Percentiles rank a stretch among this genome's conserved stretches.
Conservation (phyloP, 1,140 invertebrate genomes). For the Orius insidiosus region DNA sequence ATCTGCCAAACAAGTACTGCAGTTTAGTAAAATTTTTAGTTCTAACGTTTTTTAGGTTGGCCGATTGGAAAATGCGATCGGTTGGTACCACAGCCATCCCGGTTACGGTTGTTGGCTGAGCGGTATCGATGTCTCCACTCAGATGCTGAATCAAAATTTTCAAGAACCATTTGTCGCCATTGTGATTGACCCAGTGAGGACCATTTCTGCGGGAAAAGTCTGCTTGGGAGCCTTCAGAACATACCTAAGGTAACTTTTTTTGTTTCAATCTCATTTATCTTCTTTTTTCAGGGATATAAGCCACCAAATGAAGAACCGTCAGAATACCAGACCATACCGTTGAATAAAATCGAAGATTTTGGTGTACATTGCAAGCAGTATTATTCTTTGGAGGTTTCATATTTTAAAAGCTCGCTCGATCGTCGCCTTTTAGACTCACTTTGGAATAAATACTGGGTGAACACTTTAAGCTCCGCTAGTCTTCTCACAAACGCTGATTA, state of each 20-base stretch:
- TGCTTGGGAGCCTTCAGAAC: conserved; percentile 97
- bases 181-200: conserved; percentile 98
- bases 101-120: conserved; percentile 99
- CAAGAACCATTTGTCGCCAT: conserved; percentile 99
- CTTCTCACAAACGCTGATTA: conserved; percentile 97
- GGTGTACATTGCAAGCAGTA: conserved; percentile 99
- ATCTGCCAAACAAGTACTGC: conserved; percentile 72
- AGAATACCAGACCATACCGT: conserved; percentile 96
- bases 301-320: conserved; percentile 96
- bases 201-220: conserved; percentile 98
- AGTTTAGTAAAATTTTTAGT: background rate
- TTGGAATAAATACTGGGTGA: conserved; percentile 99
- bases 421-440: conserved; percentile 81
- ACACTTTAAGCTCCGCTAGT: conserved; percentile 89
- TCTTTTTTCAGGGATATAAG: conserved; percentile 67
- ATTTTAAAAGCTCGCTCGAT: conserved; percentile 94
- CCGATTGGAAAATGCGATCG: conserved; percentile 92
- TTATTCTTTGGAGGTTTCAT: conserved; percentile 93
- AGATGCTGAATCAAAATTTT: conserved; percentile 98
- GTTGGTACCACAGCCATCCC: conserved; percentile 99
- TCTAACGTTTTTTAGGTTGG: conserved; percentile 39
- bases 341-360: conserved; percentile 99
- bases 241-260: conserved; percentile 71
- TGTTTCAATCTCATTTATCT: background rate
- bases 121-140: conserved; percentile 97